Evolutionary conservation across 2,888 invertebrate genomes (phyloP).

Genomic region (Polylopha cassiicola): DNA sequence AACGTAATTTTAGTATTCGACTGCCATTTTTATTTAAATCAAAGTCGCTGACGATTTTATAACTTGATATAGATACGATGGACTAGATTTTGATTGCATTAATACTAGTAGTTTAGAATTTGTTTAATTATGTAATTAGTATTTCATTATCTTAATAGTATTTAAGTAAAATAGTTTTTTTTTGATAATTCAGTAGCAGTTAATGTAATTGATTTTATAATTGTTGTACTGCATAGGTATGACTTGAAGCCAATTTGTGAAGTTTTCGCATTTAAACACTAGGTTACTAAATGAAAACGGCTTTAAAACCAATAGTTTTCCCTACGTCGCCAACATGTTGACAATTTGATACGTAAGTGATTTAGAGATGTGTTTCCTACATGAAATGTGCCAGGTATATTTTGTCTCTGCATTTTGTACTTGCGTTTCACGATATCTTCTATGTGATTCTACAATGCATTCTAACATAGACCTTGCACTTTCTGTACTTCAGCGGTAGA

Average conservation of each 20-base stretch:
- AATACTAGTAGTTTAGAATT: constrained; percentile 18
- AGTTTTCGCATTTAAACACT: constrained; percentile 19
- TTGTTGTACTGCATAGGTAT: constrained; percentile 5
- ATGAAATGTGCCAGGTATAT: constrained; percentile 21
- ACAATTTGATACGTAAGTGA: background rate
- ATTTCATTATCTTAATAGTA: constrained; percentile 16
- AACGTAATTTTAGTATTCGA: constrained; percentile 50
- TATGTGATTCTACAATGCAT: constrained; percentile 14
- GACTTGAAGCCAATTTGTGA: constrained; percentile 10
- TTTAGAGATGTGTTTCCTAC: constrained; percentile 2
- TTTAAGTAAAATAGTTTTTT: constrained; percentile 19
- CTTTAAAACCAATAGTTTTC: too few relatives aligned
- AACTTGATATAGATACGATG: constrained; percentile 9
- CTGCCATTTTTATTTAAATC: constrained; percentile 52
- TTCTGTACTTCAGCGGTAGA: constrained; percentile 37
- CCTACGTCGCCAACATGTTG: too few relatives aligned
- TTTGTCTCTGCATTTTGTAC: constrained; percentile 17
- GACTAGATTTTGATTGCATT: constrained; percentile 14
- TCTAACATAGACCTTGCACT: constrained; percentile 34
- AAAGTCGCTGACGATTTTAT: constrained; percentile 6
- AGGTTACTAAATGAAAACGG: constrained; percentile 15
- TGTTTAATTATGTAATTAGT: constrained; percentile 16
- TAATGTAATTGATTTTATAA: constrained; percentile 6
- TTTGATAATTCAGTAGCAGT: constrained; percentile 10
- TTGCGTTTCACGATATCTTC: background rate